Percentiles rank a stretch among this genome's conserved stretches.
These are phyloP conservation scores for Melanostoma mellinum DNA, from an alignment of 2,888 invertebrate species.

Conservation along the genomic window DNA sequence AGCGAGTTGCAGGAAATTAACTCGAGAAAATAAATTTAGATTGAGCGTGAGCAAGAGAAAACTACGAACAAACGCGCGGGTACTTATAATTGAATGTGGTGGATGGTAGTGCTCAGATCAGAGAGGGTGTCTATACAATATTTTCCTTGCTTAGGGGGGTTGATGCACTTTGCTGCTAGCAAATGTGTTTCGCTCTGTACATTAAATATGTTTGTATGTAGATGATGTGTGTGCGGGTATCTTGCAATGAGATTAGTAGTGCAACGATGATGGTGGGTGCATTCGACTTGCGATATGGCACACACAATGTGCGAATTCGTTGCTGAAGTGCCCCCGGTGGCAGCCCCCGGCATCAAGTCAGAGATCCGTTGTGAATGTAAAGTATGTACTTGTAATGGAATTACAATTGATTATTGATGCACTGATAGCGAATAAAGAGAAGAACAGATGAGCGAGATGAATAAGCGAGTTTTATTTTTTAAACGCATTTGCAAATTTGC, in stretches of 20 bases:
- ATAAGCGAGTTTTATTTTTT: conserved; percentile 35
- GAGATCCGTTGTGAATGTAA: conserved; percentile 35
- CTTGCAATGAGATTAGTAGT: conserved; percentile 71
- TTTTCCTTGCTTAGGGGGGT: conserved; percentile 43
- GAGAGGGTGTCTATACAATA: background rate
- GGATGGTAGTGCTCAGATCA: conserved; percentile 5
- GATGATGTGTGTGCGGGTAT: conserved; percentile 36
- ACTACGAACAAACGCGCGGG: conserved; percentile 44
- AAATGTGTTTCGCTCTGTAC: conserved; percentile 30
- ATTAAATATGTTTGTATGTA: background rate
- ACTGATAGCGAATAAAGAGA: conserved; percentile 42
- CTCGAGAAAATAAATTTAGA: conserved; percentile 71
- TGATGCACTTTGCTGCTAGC: conserved; percentile 63
- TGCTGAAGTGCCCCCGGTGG: conserved; percentile 32
- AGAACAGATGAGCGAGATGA: conserved; percentile 56
- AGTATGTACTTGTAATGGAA: conserved; percentile 68
- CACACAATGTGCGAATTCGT: conserved; percentile 61
- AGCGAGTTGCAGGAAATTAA: conserved; percentile 68
- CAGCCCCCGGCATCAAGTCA: conserved; percentile 16
- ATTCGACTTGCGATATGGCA: conserved; percentile 16
- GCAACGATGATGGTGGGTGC: conserved; percentile 32
- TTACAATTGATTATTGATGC: conserved; percentile 73
- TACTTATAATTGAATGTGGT: conserved; percentile 63
- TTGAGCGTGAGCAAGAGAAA: conserved; percentile 65
- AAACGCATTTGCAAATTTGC: conserved; percentile 51